Evolutionary conservation across 2,113 vertebrate species (phyloP).

Genomic region (Spilogale gracilis): DNA sequence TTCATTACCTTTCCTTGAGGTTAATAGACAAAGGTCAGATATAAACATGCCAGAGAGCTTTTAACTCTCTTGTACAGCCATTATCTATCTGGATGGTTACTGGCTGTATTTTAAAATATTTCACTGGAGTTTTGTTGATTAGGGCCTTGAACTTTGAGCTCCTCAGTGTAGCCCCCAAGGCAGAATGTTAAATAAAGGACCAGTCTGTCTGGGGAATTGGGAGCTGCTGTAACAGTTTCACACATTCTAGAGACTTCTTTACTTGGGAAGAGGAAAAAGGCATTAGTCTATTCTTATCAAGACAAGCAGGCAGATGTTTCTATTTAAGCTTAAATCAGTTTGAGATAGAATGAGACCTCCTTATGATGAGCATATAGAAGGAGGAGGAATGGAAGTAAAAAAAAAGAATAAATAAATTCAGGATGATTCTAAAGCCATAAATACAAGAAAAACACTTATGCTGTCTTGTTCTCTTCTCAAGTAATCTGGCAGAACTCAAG

Average conservation of each 20-base stretch:
- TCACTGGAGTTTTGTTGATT: background rate
- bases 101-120: background rate
- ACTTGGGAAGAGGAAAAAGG: background rate
- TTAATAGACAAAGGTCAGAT: constrained; percentile 45
- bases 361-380: background rate
- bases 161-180: background rate
- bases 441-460: background rate
- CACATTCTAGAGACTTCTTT: background rate
- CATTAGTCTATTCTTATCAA: background rate
- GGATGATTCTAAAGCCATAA: background rate
- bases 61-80: background rate
- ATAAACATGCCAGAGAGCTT: background rate
- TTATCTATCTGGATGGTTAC: background rate
- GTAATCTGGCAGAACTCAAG: background rate
- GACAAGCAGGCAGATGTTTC: background rate
- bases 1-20: constrained; percentile 44
- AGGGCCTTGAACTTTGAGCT: constrained; percentile 38
- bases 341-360: background rate
- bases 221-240: background rate
- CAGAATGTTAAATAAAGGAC: background rate
- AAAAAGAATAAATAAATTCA: background rate
- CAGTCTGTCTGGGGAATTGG: background rate
- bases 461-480: background rate
- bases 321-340: background rate
- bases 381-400: background rate